Conservation (phyloP, 2,797 vertebrate species). For the Gymnoscopelus braueri region DNA sequence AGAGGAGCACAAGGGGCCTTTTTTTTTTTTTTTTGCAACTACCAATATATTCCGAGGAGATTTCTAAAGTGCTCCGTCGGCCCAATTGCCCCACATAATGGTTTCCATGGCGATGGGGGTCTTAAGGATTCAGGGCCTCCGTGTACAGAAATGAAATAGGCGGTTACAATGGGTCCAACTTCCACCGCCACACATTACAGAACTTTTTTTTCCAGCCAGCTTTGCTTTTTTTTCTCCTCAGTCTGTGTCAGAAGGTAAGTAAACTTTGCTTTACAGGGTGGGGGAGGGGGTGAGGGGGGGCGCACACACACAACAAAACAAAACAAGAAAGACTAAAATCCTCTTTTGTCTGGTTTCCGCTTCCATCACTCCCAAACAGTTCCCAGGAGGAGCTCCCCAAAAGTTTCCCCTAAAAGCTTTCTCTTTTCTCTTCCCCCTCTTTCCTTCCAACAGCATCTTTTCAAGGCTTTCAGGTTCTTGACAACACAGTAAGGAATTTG, state of each 20-base stretch:
- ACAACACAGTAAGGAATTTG: slow-evolving; percentile 63
- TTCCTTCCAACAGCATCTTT: slow-evolving; percentile 54
- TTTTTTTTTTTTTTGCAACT: slow-evolving; percentile 29
- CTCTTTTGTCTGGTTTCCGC: slow-evolving; percentile 44
- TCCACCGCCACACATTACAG: slow-evolving; percentile 41
- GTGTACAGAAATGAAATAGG: slow-evolving; percentile 65
- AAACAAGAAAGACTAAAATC: slow-evolving; percentile 36
- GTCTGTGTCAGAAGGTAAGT: slow-evolving; percentile 61
- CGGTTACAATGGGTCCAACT: slow-evolving; percentile 70
- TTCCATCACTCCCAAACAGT: slow-evolving; percentile 41
- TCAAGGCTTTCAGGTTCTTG: slow-evolving; percentile 55
- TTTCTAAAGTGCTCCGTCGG: slow-evolving; percentile 66
- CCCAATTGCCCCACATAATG: slow-evolving; percentile 74
- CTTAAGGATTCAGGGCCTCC: slow-evolving; percentile 57
- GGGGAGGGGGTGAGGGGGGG: too few relatives aligned
- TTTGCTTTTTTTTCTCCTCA: slow-evolving; percentile 20
- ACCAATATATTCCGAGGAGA: slow-evolving; percentile 75
- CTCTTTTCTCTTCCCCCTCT: not conserved
- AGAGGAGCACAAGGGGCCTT: slow-evolving; percentile 52
- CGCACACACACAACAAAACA: too few relatives aligned
- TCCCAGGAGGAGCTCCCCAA: slow-evolving; percentile 55
- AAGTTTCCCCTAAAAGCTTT: slow-evolving; percentile 46
- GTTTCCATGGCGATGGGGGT: slow-evolving; percentile 75
- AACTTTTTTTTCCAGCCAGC: slow-evolving; percentile 45
- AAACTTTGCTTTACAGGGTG: slow-evolving; percentile 48